phyloP scores from a whole-genome alignment of 2,888 invertebrate genomes.

The Ormyrus labotus region DNA sequence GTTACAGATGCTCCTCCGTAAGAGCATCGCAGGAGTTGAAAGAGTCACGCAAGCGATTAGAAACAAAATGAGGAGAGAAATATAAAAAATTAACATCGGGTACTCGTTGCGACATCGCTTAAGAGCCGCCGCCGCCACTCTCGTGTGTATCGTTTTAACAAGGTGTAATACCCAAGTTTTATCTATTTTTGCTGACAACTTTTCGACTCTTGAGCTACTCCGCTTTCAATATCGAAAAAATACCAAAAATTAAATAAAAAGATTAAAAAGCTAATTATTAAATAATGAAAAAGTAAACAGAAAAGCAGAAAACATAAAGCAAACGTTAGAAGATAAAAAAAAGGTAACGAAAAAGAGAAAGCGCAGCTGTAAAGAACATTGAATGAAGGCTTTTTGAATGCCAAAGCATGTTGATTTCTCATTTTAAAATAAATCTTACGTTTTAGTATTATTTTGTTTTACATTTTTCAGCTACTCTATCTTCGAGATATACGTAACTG shows the following conservation, averaged over 20 bases:
- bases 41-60: slow-evolving; percentile 26
- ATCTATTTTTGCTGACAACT: slow-evolving; percentile 68
- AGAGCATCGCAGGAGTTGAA: neutral
- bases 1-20: slow-evolving; percentile 20
- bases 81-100: slow-evolving; percentile 17
- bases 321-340: slow-evolving; percentile 26
- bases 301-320: slow-evolving; percentile 46
- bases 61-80: slow-evolving; percentile 25
- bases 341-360: neutral
- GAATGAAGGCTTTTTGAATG: slow-evolving; percentile 68
- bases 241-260: slow-evolving; percentile 48
- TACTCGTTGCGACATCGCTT: slow-evolving; percentile 40
- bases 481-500: too few species aligned
- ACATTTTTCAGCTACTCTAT: too few species aligned
- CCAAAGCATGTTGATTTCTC: slow-evolving; percentile 66
- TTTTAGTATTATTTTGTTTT: too few species aligned
- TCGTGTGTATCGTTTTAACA: slow-evolving; percentile 52
- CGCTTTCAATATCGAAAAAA: slow-evolving; percentile 64
- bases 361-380: neutral
- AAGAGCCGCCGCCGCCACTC: slow-evolving; percentile 32
- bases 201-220: slow-evolving; percentile 65
- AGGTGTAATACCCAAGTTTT: slow-evolving; percentile 62
- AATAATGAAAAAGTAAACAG: slow-evolving; percentile 8
- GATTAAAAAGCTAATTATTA: slow-evolving; percentile 36
- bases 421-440: too few species aligned